Percentiles rank a stretch among this genome's conserved stretches.
Conservation (phyloP, 2,888 invertebrate genomes). For the Anthophora plumipes region DNA sequence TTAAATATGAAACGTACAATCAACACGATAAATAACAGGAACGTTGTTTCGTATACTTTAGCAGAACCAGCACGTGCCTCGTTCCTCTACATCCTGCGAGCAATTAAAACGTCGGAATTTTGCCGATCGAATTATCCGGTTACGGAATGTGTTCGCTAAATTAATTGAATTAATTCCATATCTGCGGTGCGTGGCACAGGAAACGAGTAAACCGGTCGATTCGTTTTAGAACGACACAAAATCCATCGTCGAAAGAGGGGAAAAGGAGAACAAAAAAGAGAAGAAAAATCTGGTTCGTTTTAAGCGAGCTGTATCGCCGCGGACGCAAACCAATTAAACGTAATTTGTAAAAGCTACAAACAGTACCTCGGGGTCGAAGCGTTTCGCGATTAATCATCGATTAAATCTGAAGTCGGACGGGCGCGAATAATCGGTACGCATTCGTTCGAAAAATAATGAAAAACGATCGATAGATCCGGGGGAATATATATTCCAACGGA, state of each 20-base stretch:
- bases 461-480: neutral
- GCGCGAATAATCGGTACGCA: no score
- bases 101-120: slow-evolving; percentile 69
- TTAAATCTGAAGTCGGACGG: slow-evolving; percentile 3
- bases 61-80: slow-evolving; percentile 15
- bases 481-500: no score
- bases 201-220: neutral
- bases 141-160: slow-evolving; percentile 33
- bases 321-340: slow-evolving; percentile 38
- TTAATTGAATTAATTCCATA: slow-evolving; percentile 27
- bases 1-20: slow-evolving; percentile 22
- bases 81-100: slow-evolving; percentile 13
- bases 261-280: neutral
- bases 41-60: no score
- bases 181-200: slow-evolving; percentile 1
- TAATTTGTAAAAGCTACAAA: slow-evolving; percentile 25
- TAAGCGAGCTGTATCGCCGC: neutral
- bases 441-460: neutral
- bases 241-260: slow-evolving; percentile 31
- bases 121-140: slow-evolving; percentile 56
- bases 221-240: slow-evolving; percentile 23
- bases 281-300: slow-evolving; percentile 10
- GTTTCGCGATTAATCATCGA: slow-evolving; percentile 24
- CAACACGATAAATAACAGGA: slow-evolving; percentile 9
- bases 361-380: neutral